Evolutionary conservation across 2,797 vertebrate genomes (phyloP).

Genomic region (Diglossa cyanea): DNA sequence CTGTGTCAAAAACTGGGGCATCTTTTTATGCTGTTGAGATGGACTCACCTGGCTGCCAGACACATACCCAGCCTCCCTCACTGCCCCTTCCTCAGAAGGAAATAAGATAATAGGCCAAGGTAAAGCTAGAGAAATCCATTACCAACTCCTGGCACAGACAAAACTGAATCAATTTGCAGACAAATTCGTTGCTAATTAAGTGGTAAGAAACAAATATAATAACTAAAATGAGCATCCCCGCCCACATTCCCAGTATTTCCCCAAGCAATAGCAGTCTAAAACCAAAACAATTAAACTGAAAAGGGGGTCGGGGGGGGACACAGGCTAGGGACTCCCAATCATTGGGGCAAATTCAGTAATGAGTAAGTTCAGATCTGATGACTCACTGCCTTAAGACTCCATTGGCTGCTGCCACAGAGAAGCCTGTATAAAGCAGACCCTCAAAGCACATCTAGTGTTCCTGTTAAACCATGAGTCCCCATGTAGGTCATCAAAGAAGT

Average conservation of each 20-base stretch:
- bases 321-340: not conserved
- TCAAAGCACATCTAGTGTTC: not conserved
- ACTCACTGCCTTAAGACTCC: not conserved
- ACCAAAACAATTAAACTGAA: not conserved
- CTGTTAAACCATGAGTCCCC: not conserved
- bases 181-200: not conserved
- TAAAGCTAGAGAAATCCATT: not conserved
- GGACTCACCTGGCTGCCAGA: not conserved
- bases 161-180: not conserved
- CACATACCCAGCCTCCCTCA: not conserved
- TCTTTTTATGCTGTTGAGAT: not conserved
- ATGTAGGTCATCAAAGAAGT: not conserved
- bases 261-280: not conserved
- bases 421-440: not conserved
- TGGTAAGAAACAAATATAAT: not conserved
- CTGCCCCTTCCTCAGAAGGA: not conserved
- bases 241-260: not conserved
- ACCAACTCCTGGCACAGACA: not conserved
- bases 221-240: not conserved
- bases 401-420: not conserved
- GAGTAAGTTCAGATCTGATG: not conserved
- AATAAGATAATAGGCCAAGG: not conserved
- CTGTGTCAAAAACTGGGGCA: not conserved
- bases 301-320: accelerated
- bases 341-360: not conserved